Evolutionary conservation across 2,888 invertebrate genomes (phyloP).

Genomic region (Tipula unca): DNA sequence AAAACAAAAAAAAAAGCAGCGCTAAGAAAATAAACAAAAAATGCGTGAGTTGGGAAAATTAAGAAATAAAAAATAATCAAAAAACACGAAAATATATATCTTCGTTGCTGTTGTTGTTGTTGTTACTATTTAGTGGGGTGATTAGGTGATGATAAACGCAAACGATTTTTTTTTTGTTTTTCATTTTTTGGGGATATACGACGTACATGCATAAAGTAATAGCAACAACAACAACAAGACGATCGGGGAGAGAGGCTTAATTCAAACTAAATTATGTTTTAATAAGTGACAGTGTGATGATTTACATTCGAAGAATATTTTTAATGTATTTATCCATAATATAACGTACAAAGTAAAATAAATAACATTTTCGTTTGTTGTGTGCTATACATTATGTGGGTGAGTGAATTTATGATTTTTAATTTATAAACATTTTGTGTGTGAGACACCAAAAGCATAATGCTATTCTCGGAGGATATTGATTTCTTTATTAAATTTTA

Average conservation of each 20-base stretch:
- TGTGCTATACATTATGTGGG: neutral
- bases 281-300: slow-evolving; percentile 8
- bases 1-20: neutral
- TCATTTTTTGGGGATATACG: neutral
- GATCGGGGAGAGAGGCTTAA: neutral
- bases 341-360: neutral
- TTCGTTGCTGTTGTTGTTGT: neutral
- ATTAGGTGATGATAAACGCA: slow-evolving; percentile 8
- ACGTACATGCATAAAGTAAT: too few relatives aligned
- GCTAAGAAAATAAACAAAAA: neutral
- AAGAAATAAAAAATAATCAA: slow-evolving; percentile 14
- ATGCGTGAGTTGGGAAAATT: neutral
- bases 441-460: too few relatives aligned
- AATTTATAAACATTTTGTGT: too few relatives aligned
- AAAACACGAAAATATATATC: neutral
- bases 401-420: neutral
- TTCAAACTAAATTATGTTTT: slow-evolving; percentile 4
- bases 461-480: too few relatives aligned
- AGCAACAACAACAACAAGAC: neutral
- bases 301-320: neutral
- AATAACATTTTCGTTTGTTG: neutral
- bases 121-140: neutral
- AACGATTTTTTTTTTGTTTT: neutral
- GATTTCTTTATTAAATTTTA: too few relatives aligned
- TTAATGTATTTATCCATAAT: slow-evolving; percentile 14